These are phyloP conservation scores for Nycticryphes semicollaris DNA, from an alignment of 2,113 vertebrate genomes.

Conservation along the genomic window DNA sequence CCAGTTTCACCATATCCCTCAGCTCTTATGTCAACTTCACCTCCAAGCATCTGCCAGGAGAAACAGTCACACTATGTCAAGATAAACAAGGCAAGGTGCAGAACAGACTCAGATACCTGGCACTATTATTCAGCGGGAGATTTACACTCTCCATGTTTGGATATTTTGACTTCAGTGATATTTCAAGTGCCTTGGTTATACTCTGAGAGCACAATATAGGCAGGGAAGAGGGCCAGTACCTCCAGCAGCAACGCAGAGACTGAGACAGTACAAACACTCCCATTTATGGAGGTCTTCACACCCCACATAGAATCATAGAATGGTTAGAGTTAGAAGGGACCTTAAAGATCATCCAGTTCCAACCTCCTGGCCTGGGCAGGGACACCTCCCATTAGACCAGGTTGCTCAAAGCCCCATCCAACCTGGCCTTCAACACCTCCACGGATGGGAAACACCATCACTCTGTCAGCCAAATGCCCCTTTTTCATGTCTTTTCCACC, in stretches of 20 bases:
- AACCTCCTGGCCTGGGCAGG: no score
- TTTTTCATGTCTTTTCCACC: no score
- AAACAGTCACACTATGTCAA: background rate
- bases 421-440: no score
- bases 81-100: background rate
- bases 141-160: background rate
- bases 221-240: background rate
- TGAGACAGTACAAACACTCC: background rate
- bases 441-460: no score
- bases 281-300: background rate
- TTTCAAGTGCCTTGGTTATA: background rate
- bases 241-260: background rate
- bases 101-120: background rate
- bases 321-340: background rate
- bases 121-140: background rate
- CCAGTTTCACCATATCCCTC: background rate
- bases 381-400: no score
- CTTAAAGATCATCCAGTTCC: background rate
- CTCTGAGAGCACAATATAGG: background rate
- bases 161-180: background rate
- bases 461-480: no score
- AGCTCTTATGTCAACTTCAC: background rate
- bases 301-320: background rate
- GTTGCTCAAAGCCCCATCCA: no score
- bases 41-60: background rate